phyloP scores from a whole-genome alignment of 2,888 invertebrate species.

The Phortica magna region DNA sequence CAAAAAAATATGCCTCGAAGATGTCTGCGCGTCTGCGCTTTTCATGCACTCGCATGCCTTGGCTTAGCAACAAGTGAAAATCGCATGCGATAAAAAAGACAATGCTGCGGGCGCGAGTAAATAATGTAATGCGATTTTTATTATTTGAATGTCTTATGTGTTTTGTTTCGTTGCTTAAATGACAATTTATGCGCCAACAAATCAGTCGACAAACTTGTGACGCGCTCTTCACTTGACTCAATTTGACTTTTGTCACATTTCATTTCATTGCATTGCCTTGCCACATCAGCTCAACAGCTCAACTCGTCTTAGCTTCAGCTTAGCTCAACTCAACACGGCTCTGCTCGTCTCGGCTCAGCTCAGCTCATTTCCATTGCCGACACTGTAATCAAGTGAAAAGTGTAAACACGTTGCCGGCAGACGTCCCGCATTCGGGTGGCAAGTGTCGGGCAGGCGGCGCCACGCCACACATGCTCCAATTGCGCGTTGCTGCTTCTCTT shows the following conservation, averaged over 20 bases:
- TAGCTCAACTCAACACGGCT: too few relatives aligned
- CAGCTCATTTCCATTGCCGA: too few relatives aligned
- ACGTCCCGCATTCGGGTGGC: background rate
- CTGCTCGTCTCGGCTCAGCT: too few relatives aligned
- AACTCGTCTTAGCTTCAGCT: too few relatives aligned
- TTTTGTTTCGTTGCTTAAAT: slow-evolving; percentile 21
- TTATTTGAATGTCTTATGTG: background rate
- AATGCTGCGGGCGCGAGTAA: background rate
- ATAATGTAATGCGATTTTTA: background rate
- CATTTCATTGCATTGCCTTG: background rate
- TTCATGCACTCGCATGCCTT: background rate
- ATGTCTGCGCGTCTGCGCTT: slow-evolving; percentile 11
- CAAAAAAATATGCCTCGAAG: background rate
- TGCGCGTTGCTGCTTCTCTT: slow-evolving; percentile 10
- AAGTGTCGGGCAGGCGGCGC: background rate
- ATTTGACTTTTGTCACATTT: background rate
- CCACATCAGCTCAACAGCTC: background rate
- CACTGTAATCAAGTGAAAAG: slow-evolving; percentile 1
- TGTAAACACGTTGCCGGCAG: slow-evolving; percentile 1
- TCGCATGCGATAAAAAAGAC: slow-evolving; percentile 9
- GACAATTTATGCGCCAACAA: slow-evolving; percentile 33
- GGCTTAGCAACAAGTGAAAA: slow-evolving; percentile 10
- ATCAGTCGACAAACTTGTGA: slow-evolving; percentile 23
- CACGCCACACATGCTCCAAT: slow-evolving; percentile 25
- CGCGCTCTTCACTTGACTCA: background rate